Evolutionary conservation across 2,888 invertebrate genomes (phyloP).

Genomic region (Callyntrura sp.): DNA sequence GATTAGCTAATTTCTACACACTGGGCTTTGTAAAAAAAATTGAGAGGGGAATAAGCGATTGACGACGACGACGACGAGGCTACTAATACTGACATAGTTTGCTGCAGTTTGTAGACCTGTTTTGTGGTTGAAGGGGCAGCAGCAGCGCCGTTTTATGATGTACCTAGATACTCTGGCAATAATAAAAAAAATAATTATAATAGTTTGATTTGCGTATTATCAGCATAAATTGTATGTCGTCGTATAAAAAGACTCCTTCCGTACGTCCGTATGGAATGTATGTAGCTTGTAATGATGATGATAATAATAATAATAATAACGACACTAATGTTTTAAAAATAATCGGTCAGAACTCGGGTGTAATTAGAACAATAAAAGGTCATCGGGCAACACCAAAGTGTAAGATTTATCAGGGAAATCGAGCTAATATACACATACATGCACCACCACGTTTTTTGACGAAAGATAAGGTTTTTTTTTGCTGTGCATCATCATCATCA

Average conservation of each 20-base stretch:
- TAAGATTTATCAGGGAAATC: slow-evolving; percentile 67
- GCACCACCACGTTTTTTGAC: neutral
- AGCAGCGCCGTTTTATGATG: neutral
- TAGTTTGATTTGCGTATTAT: slow-evolving; percentile 56
- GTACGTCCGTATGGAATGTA: neutral
- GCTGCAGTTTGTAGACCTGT: neutral
- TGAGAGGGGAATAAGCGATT: neutral
- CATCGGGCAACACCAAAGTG: slow-evolving; percentile 70
- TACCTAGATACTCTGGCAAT: neutral
- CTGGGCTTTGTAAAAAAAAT: slow-evolving; percentile 21
- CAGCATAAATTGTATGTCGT: neutral
- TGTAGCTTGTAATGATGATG: neutral
- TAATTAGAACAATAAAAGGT: slow-evolving; percentile 76
- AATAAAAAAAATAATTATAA: slow-evolving; percentile 38
- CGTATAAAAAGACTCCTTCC: neutral
- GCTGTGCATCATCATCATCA: neutral
- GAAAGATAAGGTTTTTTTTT: neutral
- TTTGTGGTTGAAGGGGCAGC: neutral
- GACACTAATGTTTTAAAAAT: slow-evolving; percentile 32
- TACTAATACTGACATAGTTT: neutral
- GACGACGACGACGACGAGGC: too few relatives aligned
- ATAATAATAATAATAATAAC: neutral
- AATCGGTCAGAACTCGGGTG: slow-evolving; percentile 56
- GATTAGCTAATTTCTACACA: slow-evolving; percentile 75
- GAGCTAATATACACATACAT: slow-evolving; percentile 23